phyloP scores from a whole-genome alignment of 1,140 invertebrate genomes.

The Drosophila subpulchrella region DNA sequence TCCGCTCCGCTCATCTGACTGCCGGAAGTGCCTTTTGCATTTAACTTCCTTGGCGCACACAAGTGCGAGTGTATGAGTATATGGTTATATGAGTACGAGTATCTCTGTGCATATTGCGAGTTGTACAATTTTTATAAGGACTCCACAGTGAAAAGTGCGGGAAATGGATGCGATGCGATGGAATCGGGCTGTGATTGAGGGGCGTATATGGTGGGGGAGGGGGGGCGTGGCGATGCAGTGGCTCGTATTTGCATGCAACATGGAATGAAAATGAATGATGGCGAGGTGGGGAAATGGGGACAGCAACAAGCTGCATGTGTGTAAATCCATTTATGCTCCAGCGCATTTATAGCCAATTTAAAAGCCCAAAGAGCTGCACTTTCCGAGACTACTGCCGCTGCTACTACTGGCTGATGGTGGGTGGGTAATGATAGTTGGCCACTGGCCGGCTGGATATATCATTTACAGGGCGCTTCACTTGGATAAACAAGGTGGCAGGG shows the following conservation, averaged over 20 bases:
- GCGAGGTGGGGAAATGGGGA: neutral
- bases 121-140: slow-evolving; percentile 17
- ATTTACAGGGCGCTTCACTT: slow-evolving; percentile 37
- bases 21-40: slow-evolving; percentile 33
- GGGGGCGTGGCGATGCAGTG: slow-evolving; percentile 35
- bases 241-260: slow-evolving; percentile 67
- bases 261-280: slow-evolving; percentile 55
- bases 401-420: neutral
- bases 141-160: slow-evolving; percentile 6
- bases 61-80: neutral
- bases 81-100: neutral
- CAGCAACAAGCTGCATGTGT: slow-evolving; percentile 76
- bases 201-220: neutral
- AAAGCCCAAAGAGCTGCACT: slow-evolving; percentile 52
- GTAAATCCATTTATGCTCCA: slow-evolving; percentile 79
- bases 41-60: slow-evolving; percentile 30
- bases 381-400: neutral
- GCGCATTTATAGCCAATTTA: slow-evolving; percentile 78
- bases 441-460: slow-evolving; percentile 31
- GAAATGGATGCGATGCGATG: slow-evolving; percentile 3
- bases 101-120: neutral
- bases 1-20: slow-evolving; percentile 24
- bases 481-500: neutral
- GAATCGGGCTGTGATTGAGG: slow-evolving; percentile 1
- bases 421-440: slow-evolving; percentile 34